phyloP scores from a whole-genome alignment of 1,140 invertebrate genomes.

The Cyclargus thomasi region DNA sequence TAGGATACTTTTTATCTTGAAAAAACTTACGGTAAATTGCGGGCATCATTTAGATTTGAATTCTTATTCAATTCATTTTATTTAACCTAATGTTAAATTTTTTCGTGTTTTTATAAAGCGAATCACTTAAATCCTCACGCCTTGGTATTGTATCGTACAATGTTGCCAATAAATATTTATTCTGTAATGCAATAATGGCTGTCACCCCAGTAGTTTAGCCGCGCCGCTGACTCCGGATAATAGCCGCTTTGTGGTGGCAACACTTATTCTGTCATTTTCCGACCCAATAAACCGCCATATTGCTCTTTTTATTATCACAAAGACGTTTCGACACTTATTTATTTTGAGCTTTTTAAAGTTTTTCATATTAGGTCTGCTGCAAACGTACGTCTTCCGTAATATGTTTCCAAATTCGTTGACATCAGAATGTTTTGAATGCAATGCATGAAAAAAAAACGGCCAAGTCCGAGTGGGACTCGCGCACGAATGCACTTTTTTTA shows the following conservation, averaged over 20 bases:
- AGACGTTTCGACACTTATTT: background rate
- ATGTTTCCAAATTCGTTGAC: too few relatives aligned
- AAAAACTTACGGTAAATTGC: too few relatives aligned
- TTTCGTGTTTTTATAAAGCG: background rate
- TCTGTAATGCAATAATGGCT: constrained; percentile 1
- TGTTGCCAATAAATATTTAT: background rate
- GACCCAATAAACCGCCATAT: constrained; percentile 49
- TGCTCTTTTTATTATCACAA: constrained; percentile 40
- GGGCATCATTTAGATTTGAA: too few relatives aligned
- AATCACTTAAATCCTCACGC: background rate
- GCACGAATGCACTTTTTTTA: too few relatives aligned
- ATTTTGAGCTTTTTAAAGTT: background rate
- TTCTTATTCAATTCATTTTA: too few relatives aligned
- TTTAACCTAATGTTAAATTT: too few relatives aligned
- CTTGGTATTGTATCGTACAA: background rate
- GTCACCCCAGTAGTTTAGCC: constrained; percentile 26
- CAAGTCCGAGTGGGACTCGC: too few relatives aligned
- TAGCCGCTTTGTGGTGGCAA: constrained; percentile 36
- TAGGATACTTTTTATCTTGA: too few relatives aligned
- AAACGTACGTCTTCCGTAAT: too few relatives aligned
- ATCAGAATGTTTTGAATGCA: too few relatives aligned
- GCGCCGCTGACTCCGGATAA: constrained; percentile 42
- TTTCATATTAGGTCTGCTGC: too few relatives aligned
- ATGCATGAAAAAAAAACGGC: too few relatives aligned
- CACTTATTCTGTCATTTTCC: constrained; percentile 63